Percentiles rank a stretch among this genome's conserved stretches.
phyloP scores from a whole-genome alignment of 2,113 vertebrate genomes.

The Cyprinus carpio region DNA sequence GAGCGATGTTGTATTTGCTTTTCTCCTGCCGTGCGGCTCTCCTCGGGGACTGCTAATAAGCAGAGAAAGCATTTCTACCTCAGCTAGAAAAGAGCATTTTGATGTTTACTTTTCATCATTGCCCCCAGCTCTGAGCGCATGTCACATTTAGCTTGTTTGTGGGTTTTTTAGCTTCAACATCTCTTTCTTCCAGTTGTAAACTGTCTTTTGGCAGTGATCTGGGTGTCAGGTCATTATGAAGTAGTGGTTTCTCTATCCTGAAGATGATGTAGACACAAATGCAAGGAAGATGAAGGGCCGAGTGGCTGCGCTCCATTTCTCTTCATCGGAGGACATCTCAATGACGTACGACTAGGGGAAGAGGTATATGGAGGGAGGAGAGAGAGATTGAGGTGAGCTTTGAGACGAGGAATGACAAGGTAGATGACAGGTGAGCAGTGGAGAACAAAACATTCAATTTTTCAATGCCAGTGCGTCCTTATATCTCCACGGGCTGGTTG shows the following conservation, averaged over 20 bases:
- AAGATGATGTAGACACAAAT: constrained; percentile 20
- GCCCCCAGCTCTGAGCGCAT: constrained; percentile 1
- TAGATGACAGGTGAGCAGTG: constrained; percentile 51
- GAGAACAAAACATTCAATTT: constrained; percentile 57
- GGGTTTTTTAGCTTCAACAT: background rate
- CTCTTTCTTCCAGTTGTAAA: background rate
- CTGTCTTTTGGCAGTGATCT: constrained; percentile 3
- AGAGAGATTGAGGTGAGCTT: constrained; percentile 44
- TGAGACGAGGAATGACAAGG: constrained; percentile 40
- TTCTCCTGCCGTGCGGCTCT: constrained; percentile 23
- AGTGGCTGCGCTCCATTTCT: constrained; percentile 18
- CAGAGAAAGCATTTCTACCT: constrained; percentile 33
- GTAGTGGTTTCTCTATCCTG: constrained; percentile 1
- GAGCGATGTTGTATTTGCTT: constrained; percentile 31
- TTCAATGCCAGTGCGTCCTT: constrained; percentile 50
- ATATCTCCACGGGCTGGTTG: constrained; percentile 42
- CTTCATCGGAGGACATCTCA: constrained; percentile 39
- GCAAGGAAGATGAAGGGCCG: background rate
- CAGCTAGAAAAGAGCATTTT: constrained; percentile 30
- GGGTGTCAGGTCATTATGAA: constrained; percentile 10
- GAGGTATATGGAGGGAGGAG: background rate
- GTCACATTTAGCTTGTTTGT: constrained; percentile 31
- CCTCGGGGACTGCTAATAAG: constrained; percentile 43
- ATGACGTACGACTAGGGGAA: constrained; percentile 29
- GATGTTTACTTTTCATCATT: constrained; percentile 14